These are phyloP conservation scores for Spea bombifrons DNA, from an alignment of 2,113 vertebrate species.

Conservation along the genomic window DNA sequence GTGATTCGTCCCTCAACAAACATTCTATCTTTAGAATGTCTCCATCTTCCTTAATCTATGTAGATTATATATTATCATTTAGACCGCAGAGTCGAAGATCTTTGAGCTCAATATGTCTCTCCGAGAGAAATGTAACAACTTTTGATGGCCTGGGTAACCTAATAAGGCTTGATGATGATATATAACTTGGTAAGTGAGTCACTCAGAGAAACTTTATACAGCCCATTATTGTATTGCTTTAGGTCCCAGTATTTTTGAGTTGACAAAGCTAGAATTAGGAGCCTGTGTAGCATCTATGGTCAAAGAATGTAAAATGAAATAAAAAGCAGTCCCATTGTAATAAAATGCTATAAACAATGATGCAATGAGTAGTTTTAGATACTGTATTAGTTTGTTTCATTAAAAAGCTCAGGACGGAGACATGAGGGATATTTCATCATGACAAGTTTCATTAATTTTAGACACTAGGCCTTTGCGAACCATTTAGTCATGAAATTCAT, in stretches of 20 bases:
- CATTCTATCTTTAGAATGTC: too few relatives aligned
- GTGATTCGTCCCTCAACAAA: neutral
- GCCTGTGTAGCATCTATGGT: neutral
- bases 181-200: neutral
- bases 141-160: neutral
- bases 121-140: too few relatives aligned
- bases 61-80: too few relatives aligned
- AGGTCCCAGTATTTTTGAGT: too few relatives aligned
- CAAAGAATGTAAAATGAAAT: neutral
- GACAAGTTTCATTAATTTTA: slow-evolving; percentile 5
- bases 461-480: slow-evolving; percentile 9
- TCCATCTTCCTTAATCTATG: too few relatives aligned
- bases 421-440: neutral
- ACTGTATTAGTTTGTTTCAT: slow-evolving; percentile 8
- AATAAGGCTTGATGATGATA: neutral
- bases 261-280: neutral
- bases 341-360: slow-evolving; percentile 11
- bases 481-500: neutral
- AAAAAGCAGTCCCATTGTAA: neutral
- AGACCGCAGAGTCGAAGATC: too few relatives aligned
- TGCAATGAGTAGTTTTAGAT: neutral
- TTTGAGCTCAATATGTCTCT: too few relatives aligned
- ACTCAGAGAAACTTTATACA: neutral
- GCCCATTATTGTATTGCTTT: neutral
- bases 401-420: slow-evolving; percentile 5